These are phyloP conservation scores for Terebella lapidaria DNA, from an alignment of 2,888 invertebrate genomes.

Conservation along the genomic window DNA sequence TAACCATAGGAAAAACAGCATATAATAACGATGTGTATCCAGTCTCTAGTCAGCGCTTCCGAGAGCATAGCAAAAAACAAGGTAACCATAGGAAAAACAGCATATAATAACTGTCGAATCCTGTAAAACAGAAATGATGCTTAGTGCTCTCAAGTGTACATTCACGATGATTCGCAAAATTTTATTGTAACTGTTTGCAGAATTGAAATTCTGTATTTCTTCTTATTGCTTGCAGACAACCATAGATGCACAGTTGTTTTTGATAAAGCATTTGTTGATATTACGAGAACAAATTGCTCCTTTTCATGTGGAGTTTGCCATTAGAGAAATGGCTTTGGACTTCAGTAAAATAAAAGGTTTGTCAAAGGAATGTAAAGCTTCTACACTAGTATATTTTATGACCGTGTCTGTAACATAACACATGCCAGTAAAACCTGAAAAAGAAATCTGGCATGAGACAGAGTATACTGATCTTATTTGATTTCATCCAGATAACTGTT, in stretches of 20 bases:
- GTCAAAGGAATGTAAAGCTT: not conserved
- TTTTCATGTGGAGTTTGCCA: slow-evolving; percentile 75
- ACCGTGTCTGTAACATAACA: not conserved
- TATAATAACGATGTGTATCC: slow-evolving; percentile 84
- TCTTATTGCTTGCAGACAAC: slow-evolving; percentile 12
- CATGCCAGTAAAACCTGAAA: not conserved
- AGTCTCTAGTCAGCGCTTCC: slow-evolving; percentile 79
- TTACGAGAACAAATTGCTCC: slow-evolving; percentile 96
- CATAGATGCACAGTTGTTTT: slow-evolving; percentile 93
- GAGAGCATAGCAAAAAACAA: slow-evolving; percentile 71
- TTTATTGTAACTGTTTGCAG: too few species aligned
- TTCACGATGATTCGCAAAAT: too few species aligned
- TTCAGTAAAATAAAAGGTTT: slow-evolving; percentile 83
- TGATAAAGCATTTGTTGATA: slow-evolving; percentile 95
- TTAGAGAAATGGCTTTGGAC: slow-evolving; percentile 88
- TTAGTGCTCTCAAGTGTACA: not conserved
- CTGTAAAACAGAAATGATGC: too few species aligned
- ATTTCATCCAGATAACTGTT: too few species aligned
- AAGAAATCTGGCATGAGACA: not conserved
- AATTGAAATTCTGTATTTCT: too few species aligned
- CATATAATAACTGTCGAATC: slow-evolving; percentile 93
- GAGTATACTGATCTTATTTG: too few species aligned
- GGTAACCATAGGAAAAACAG: too few species aligned
- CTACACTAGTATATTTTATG: not conserved
- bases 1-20: too few species aligned